Conservation (phyloP, 2,888 invertebrate genomes). For the Tetropium fuscum region DNA sequence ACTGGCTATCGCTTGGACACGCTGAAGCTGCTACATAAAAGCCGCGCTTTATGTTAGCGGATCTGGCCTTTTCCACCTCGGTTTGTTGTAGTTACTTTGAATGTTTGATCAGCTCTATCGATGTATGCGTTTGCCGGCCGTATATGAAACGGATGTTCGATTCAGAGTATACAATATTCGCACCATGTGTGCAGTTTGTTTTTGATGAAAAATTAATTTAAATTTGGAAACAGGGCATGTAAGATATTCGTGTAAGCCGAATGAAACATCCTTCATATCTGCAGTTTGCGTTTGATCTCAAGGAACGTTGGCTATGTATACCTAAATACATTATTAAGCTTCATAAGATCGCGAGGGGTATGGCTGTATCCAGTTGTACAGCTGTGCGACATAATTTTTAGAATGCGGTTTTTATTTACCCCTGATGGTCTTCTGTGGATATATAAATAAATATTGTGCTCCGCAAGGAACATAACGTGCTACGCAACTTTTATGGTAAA, state of each 20-base stretch:
- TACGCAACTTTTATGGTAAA: no score
- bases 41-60: conserved; percentile 43
- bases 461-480: no score
- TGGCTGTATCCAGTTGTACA: no score
- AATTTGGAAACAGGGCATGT: conserved; percentile 15
- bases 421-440: no score
- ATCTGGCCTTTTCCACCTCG: conserved; percentile 40
- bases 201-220: conserved; percentile 26
- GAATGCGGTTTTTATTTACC: no score
- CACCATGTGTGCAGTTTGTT: conserved; percentile 19
- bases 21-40: conserved; percentile 39
- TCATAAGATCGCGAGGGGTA: no score
- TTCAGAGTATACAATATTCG: conserved; percentile 23
- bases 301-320: not conserved
- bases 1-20: conserved; percentile 37
- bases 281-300: not conserved
- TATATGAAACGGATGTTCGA: conserved; percentile 21
- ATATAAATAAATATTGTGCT: no score
- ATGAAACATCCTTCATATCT: not conserved
- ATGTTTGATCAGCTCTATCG: conserved; percentile 33
- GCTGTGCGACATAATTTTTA: no score
- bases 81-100: conserved; percentile 38
- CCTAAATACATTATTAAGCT: no score
- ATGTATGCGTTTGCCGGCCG: not conserved
- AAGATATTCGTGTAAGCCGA: not conserved